Evolutionary conservation across 1,140 invertebrate genomes (phyloP).

Genomic region (Tetramorium simillimum): DNA sequence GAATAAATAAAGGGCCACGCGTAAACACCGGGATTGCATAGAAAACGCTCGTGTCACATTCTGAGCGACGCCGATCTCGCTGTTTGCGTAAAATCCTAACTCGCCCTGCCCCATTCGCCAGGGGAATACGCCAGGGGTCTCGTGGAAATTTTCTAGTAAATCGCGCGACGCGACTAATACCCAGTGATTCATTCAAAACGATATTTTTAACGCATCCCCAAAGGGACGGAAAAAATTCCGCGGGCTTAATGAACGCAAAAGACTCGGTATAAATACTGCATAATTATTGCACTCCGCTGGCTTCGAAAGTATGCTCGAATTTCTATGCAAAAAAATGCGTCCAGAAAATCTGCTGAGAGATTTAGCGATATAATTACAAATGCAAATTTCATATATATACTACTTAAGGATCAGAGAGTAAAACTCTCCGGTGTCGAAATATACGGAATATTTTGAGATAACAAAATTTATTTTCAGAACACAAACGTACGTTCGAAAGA

Average conservation of each 20-base stretch:
- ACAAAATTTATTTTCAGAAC: slow-evolving; percentile 22
- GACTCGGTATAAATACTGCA: slow-evolving; percentile 26
- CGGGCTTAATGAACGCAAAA: slow-evolving; percentile 2
- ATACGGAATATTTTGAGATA: not conserved
- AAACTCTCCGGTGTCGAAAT: slow-evolving; percentile 13
- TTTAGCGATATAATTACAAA: slow-evolving; percentile 49
- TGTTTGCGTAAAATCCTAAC: slow-evolving; percentile 45
- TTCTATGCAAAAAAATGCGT: slow-evolving; percentile 3
- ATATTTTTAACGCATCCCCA: slow-evolving; percentile 8
- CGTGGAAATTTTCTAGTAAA: not conserved
- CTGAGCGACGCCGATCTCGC: slow-evolving; percentile 41
- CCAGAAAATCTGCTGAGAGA: slow-evolving; percentile 20
- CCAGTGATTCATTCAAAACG: slow-evolving; percentile 26
- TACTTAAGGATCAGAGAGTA: slow-evolving; percentile 12
- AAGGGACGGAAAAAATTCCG: not conserved
- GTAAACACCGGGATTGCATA: slow-evolving; percentile 30
- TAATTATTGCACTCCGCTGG: slow-evolving; percentile 15
- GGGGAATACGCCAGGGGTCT: not conserved
- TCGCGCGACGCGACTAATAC: not conserved
- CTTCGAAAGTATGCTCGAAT: not conserved
- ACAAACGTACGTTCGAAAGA: not conserved
- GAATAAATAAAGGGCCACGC: slow-evolving; percentile 55
- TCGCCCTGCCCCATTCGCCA: not conserved
- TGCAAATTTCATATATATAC: slow-evolving; percentile 17
- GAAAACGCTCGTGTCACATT: slow-evolving; percentile 40